Evolutionary conservation across 2,888 invertebrate species (phyloP).

Genomic region (Cerceris ruficornis): DNA sequence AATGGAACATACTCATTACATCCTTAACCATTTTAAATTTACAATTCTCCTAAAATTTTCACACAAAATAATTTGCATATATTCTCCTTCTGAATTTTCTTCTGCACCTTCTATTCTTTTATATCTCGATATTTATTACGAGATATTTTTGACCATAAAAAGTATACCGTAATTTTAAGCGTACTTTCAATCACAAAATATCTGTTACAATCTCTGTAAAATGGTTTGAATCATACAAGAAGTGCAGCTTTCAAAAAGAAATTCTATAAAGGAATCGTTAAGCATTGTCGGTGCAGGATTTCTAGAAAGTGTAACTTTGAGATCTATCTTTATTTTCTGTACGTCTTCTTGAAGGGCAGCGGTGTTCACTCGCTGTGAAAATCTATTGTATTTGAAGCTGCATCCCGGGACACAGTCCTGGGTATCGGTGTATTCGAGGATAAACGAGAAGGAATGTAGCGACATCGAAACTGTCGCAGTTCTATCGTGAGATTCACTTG

Average conservation of each 20-base stretch:
- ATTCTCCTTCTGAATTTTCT: no score
- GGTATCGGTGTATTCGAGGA: conserved; percentile 23
- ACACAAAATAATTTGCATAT: no score
- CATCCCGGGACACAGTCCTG: conserved; percentile 38
- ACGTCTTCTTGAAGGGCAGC: conserved; percentile 26
- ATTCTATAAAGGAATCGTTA: neutral
- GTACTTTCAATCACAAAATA: no score
- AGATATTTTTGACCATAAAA: no score
- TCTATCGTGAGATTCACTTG: conserved; percentile 34
- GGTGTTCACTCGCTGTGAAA: conserved; percentile 38
- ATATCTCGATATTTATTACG: no score
- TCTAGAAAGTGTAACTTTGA: conserved; percentile 8
- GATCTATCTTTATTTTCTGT: conserved; percentile 40
- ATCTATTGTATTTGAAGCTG: conserved; percentile 42
- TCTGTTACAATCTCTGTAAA: no score
- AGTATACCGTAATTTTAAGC: no score
- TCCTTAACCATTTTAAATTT: no score
- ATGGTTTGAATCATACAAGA: no score
- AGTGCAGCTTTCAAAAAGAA: neutral
- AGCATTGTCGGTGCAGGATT: conserved; percentile 4
- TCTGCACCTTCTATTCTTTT: no score
- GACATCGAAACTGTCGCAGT: conserved; percentile 51
- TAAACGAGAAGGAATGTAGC: conserved; percentile 38
- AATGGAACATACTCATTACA: no score
- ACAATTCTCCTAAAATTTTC: no score